phyloP scores from a whole-genome alignment of 2,888 invertebrate species.

The Osmoderma eremita region DNA sequence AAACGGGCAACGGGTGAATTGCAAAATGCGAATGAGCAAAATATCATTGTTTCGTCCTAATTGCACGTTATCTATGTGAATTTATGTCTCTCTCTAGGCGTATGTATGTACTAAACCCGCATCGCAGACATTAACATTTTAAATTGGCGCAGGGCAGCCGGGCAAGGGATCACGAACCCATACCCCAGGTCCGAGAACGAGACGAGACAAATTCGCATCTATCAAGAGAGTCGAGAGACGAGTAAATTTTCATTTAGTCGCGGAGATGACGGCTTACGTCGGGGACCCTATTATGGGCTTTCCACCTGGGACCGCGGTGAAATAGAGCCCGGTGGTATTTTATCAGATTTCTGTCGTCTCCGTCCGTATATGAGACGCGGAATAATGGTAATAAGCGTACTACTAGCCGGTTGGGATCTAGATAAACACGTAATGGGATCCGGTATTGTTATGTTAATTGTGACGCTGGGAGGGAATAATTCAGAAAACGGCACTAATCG shows the following conservation, averaged over 20 bases:
- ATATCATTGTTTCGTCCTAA: constrained; percentile 39
- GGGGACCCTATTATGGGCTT: constrained; percentile 9
- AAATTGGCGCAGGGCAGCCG: constrained; percentile 3
- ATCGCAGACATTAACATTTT: constrained; percentile 10
- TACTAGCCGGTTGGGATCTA: too few species aligned
- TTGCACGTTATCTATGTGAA: constrained; percentile 31
- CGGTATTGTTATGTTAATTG: too few species aligned
- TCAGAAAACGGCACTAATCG: too few species aligned
- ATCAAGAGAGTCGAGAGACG: constrained; percentile 1
- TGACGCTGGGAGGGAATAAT: too few species aligned
- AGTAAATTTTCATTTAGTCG: constrained; percentile 32
- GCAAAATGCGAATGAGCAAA: constrained; percentile 38
- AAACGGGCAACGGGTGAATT: constrained; percentile 28
- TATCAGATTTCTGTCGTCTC: constrained; percentile 5
- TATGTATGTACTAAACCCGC: neutral
- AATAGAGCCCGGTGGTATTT: neutral
- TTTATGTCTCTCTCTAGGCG: constrained; percentile 17
- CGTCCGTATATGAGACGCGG: constrained; percentile 2
- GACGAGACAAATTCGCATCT: constrained; percentile 28
- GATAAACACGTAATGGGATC: too few species aligned
- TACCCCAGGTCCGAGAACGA: neutral
- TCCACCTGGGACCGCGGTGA: neutral
- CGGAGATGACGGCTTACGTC: neutral
- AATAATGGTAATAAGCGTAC: constrained; percentile 1
- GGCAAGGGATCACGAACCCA: too few species aligned